Percentiles rank a stretch among this genome's conserved stretches.
Evolutionary conservation across 1,140 invertebrate species (phyloP).

Genomic region (Tetragonula clypearis): DNA sequence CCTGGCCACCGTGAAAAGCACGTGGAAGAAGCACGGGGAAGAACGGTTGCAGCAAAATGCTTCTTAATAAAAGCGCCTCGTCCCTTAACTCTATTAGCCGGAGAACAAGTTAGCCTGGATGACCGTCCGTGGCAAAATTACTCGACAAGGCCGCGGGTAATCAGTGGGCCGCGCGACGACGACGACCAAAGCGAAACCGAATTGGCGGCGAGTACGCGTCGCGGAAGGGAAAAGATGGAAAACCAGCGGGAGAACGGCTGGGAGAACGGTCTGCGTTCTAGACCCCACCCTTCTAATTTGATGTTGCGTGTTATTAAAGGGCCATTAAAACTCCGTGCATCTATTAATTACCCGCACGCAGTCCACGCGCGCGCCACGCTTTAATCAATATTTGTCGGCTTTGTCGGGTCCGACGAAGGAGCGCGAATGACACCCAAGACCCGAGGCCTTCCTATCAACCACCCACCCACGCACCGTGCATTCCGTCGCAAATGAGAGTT

Average conservation of each 20-base stretch:
- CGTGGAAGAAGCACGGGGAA: too few species aligned
- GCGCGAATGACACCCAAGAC: conserved; percentile 46
- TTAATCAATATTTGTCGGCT: conserved; percentile 76
- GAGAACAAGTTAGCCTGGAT: not conserved
- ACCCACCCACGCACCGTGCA: not conserved
- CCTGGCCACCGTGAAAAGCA: too few species aligned
- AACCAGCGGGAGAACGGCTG: not conserved
- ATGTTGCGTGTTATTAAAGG: conserved; percentile 76
- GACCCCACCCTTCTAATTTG: conserved; percentile 70
- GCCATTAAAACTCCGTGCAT: conserved; percentile 75
- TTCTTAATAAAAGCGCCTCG: not conserved
- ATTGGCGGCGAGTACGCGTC: not conserved
- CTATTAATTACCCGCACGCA: conserved; percentile 76
- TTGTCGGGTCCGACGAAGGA: conserved; percentile 64
- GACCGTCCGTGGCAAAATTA: not conserved
- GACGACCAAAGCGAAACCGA: too few species aligned
- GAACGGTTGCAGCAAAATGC: not conserved
- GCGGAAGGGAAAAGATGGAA: conserved; percentile 7
- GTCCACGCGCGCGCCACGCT: conserved; percentile 62
- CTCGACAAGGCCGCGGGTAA: conserved; percentile 3
- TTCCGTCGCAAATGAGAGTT: conserved; percentile 39
- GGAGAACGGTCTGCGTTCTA: conserved; percentile 48
- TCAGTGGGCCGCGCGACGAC: conserved; percentile 1
- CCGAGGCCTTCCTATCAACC: conserved; percentile 28
- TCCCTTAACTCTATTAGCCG: not conserved